Evolutionary conservation across 2,797 vertebrate genomes (phyloP), one percentile per base, ranked within the genome.

Genomic region (Sciurus carolinensis): DNA sequence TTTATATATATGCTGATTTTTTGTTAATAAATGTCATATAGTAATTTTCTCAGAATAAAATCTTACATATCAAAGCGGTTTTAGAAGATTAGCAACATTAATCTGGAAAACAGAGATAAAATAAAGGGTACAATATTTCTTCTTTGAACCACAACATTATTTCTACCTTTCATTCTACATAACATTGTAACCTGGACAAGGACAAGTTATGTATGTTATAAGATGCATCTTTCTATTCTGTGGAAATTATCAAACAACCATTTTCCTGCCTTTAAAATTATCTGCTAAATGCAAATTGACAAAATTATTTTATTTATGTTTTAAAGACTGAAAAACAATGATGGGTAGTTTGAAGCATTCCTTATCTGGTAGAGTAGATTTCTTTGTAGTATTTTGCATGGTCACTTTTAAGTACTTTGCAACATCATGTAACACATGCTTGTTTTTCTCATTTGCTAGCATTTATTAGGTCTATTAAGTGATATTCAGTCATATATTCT

Each of bases 281-380:
- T 22, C 14, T 44, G 4, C 62, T 87, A 84, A 71, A 50, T 66
- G 17, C 4, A 54, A 90, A 84, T 85, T 72, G 17, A 33, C 1
- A 86, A 20, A 71, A 75, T 77, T 72, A 4, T 80, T 76, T 47
- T 75, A 67, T 59, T 82, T 89, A 57, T 1, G 54, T 95, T 94
- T 82, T 22, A 76, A 79, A 94, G 3, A 82, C 33, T 73, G 9
- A 59, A 91, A 67, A 66, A 50, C 50, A 83, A 87, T 44, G 54
- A 86, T 5, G 15, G 1, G 9, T 4, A 54, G 7, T 54, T 88
- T 71, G 3, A n/a, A 64, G 33, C 67, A 59, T 83, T 77, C 28
- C 3, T 97, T 69, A 33, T 71, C 2, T 73, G 13, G 9, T n/a
- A 1, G 7, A 44, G 92, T 71, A 28, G 14, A 87, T 62, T 85